These are phyloP conservation scores for Gymnothorax javanicus DNA, from an alignment of 2,797 vertebrate genomes.

Conservation along the genomic window DNA sequence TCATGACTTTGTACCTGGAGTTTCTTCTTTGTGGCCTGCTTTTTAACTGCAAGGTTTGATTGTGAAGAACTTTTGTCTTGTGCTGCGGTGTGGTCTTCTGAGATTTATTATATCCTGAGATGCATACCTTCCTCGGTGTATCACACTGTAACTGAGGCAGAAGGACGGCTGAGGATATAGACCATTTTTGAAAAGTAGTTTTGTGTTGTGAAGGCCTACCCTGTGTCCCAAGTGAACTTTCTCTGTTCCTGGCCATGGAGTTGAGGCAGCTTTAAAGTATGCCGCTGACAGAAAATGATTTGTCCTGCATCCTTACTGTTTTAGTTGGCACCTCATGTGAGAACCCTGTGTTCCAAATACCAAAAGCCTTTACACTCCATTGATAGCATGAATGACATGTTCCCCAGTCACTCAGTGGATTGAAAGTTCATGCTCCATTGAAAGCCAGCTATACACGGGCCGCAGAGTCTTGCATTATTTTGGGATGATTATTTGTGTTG, in stretches of 20 bases:
- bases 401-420: conserved; percentile 77
- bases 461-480: conserved; percentile 56
- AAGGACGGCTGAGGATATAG: conserved; percentile 8
- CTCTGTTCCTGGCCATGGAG: conserved; percentile 67
- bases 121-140: background rate
- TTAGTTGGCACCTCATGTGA: conserved; percentile 74
- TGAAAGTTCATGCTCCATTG: conserved; percentile 46
- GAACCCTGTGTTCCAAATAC: conserved; percentile 70
- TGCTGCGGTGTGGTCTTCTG: background rate
- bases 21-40: background rate
- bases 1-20: too few relatives aligned
- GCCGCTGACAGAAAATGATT: conserved; percentile 68
- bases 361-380: conserved; percentile 74
- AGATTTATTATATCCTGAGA: background rate
- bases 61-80: background rate
- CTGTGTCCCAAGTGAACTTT: conserved; percentile 52
- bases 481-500: conserved; percentile 50
- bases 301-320: conserved; percentile 71
- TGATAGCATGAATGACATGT: conserved; percentile 78
- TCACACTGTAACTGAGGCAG: background rate
- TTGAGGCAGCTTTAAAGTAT: conserved; percentile 75
- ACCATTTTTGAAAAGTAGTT: conserved; percentile 38
- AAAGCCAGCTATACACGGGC: conserved; percentile 55
- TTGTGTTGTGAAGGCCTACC: conserved; percentile 52
- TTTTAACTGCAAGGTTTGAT: background rate